A percentile compares a stretch with the other conserved stretches of the same genome.
phyloP scores from a whole-genome alignment of 1,140 invertebrate species.

The Trichomalopsis sarcophagae region DNA sequence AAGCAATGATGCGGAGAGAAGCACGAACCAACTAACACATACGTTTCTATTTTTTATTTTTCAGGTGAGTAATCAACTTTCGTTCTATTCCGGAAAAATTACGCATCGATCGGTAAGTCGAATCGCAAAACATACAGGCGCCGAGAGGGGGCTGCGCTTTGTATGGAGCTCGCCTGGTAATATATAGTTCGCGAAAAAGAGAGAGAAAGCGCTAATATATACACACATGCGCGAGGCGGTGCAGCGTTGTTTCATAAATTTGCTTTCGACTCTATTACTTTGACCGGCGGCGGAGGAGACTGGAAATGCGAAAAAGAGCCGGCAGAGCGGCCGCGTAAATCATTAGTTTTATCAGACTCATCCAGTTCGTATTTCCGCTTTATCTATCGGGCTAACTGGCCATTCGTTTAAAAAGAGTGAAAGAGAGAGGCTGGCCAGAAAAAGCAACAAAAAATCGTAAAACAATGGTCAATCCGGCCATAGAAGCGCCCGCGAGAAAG shows the following conservation, averaged over 20 bases:
- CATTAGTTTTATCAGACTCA: constrained; percentile 72
- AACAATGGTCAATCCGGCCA: constrained; percentile 60
- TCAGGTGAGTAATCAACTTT: constrained; percentile 53
- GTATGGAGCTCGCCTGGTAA: background rate
- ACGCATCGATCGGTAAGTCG: background rate
- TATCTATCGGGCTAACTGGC: constrained; percentile 68
- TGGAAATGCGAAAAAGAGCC: constrained; percentile 57
- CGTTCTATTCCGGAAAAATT: background rate
- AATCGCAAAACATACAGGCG: constrained; percentile 20
- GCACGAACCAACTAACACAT: background rate
- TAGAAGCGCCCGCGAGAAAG: constrained; percentile 17
- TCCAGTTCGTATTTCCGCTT: constrained; percentile 68
- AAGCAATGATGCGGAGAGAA: background rate
- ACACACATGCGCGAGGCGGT: background rate
- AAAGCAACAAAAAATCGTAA: constrained; percentile 58
- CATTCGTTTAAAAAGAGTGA: constrained; percentile 58
- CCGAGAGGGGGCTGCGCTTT: background rate
- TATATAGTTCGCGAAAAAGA: constrained; percentile 8
- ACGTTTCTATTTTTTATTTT: constrained; percentile 35
- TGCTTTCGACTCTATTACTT: constrained; percentile 59
- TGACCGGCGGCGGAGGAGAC: constrained; percentile 40
- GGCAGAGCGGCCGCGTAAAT: constrained; percentile 63
- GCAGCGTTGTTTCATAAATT: constrained; percentile 59
- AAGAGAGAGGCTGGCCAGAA: constrained; percentile 46
- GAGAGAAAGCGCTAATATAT: background rate